Base-by-base conservation (phyloP, 2,113 vertebrate species). In the Pithys albifrons region DNA sequence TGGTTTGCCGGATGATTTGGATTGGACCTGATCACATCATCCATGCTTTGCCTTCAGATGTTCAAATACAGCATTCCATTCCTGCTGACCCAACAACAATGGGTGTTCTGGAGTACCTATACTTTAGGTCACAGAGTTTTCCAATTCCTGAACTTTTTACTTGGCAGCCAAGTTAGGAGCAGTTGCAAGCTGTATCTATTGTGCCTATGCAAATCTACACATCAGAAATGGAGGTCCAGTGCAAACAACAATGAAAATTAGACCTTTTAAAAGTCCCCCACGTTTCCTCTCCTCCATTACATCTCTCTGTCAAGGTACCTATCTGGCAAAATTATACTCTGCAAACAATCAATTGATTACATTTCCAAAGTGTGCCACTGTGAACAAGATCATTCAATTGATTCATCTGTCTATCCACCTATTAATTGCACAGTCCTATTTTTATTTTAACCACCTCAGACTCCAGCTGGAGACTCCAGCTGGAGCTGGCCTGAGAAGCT, bases 1-100 rank as follows among this genome's bases (percentile, higher is more conserved):
- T 43, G 43, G 25, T 72, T 89, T 93, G 52, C 66, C 55, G 72
- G 65, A 54, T 46, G 52, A 81, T 90, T 93, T 82, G 73, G 73
- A 89, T 54, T 15, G 4, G 52, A 88, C 90, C 76, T 75, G 79
- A 96, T 78, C 69, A 74, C 70, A 93, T 81, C 80, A 91, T 69
- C 79, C 91, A 69, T 59, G 39, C 72, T 81, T 94, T 13, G 45
- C 72, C 90, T 94, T 90, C 78, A 90, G 51, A 48, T 86, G 39
- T 86, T 92, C 83, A 86, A 54, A 85, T 62, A 62, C 41, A 91
- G 49, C 64, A 82, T 31, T 80, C 45, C 70, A 5, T 71, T 77
- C 66, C 31, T 71, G 75, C 82, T 90, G 51, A 88, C 72, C 48
- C 82, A 93, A 77, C 11, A 58, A 57, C 70, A 61, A 37, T 58